These are phyloP conservation scores for Malurus leucopterus DNA, from an alignment of 2,797 vertebrate species.

Conservation along the genomic window DNA sequence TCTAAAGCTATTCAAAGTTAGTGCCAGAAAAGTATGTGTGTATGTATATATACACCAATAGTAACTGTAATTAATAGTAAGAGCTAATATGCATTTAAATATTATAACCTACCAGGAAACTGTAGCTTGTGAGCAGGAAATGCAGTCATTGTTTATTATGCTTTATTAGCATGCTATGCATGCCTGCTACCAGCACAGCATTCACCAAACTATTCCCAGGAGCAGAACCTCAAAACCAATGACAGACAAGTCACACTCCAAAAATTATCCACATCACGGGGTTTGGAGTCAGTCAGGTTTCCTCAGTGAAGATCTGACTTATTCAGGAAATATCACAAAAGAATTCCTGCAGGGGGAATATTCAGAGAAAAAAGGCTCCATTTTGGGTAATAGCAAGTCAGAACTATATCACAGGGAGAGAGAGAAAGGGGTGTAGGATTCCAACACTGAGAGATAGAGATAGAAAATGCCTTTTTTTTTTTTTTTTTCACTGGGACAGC, in stretches of 20 bases:
- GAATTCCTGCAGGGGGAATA: not conserved
- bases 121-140: not conserved
- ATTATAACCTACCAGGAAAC: not conserved
- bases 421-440: not conserved
- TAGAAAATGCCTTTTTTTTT: not conserved
- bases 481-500: not conserved
- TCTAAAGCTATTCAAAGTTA: not conserved
- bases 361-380: not conserved
- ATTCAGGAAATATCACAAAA: not conserved
- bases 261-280: not conserved
- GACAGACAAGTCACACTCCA: not conserved
- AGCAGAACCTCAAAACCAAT: not conserved
- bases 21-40: not conserved
- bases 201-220: not conserved
- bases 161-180: not conserved
- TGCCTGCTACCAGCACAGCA: not conserved
- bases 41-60: not conserved
- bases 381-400: not conserved
- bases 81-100: not conserved
- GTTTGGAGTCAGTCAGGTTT: not conserved
- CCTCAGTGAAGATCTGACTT: not conserved
- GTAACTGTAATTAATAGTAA: not conserved
- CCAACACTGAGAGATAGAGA: not conserved
- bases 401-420: not conserved
- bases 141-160: not conserved